Conservation (phyloP, 2,888 invertebrate species). For the Thereva nobilitata region DNA sequence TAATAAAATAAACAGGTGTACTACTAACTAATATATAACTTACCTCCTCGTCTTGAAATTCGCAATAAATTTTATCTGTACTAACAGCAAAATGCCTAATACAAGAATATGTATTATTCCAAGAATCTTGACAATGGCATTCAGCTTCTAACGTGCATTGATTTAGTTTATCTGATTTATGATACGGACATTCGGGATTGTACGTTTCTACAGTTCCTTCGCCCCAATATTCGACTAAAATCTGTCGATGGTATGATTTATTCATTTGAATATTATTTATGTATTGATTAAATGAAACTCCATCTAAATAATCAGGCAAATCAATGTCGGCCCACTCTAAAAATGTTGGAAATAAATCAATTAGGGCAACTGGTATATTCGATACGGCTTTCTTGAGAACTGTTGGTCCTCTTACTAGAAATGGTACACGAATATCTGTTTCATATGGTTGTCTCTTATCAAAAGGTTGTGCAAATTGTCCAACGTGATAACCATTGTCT, state of each 20-base stretch:
- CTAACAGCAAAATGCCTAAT: constrained; percentile 66
- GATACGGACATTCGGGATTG: constrained; percentile 69
- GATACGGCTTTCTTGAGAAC: constrained; percentile 61
- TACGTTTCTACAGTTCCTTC: constrained; percentile 66
- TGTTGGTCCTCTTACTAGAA: constrained; percentile 78
- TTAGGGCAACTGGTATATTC: constrained; percentile 67
- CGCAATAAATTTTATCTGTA: constrained; percentile 57
- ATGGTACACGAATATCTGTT: constrained; percentile 82
- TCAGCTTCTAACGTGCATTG: constrained; percentile 67
- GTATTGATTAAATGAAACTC: constrained; percentile 60
- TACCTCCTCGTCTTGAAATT: constrained; percentile 59
- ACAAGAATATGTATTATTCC: constrained; percentile 83
- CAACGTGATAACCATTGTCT: constrained; percentile 90
- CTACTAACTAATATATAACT: constrained; percentile 38
- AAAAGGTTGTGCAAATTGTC: constrained; percentile 84
- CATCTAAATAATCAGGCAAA: constrained; percentile 65
- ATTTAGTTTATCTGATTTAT: constrained; percentile 59
- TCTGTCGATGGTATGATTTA: constrained; percentile 58
- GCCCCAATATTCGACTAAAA: constrained; percentile 83
- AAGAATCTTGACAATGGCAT: constrained; percentile 85
- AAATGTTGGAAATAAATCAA: constrained; percentile 87
- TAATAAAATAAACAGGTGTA: no score
- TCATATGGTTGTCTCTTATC: constrained; percentile 93
- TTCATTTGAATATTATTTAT: constrained; percentile 42
- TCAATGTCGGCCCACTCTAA: constrained; percentile 68